These are phyloP conservation scores for Anguilla marmorata DNA, from an alignment of 2,797 vertebrate genomes.

Conservation along the genomic window DNA sequence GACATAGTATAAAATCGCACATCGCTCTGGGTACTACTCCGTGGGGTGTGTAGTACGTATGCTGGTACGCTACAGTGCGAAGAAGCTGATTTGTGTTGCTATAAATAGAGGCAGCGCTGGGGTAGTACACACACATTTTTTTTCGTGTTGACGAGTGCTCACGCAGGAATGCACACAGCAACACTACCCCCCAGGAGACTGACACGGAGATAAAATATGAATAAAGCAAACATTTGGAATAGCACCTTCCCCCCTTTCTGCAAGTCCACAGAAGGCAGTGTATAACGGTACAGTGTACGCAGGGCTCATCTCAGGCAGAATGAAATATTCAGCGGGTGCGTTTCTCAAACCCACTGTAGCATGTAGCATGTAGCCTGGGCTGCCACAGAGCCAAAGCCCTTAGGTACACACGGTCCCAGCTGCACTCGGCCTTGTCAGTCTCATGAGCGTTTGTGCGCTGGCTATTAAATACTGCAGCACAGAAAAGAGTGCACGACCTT, in stretches of 20 bases:
- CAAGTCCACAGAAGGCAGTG: neutral
- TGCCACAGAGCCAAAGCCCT: neutral
- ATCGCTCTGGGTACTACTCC: neutral
- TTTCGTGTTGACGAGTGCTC: neutral
- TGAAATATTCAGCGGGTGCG: conserved; percentile 9
- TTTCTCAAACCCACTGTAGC: neutral
- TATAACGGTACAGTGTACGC: neutral
- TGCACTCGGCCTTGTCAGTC: neutral
- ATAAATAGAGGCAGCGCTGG: neutral
- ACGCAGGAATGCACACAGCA: neutral
- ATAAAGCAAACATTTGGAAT: neutral
- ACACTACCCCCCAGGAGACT: neutral
- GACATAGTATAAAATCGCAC: neutral
- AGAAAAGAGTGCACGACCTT: no score
- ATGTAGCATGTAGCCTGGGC: neutral
- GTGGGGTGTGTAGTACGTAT: neutral
- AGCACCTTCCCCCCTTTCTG: neutral
- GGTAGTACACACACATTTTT: neutral
- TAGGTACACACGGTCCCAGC: neutral
- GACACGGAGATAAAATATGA: neutral
- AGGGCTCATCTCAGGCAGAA: neutral
- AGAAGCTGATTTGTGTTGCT: neutral
- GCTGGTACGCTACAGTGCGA: neutral
- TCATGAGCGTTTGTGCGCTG: neutral
- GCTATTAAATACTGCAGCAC: no score